Evolutionary conservation across 2,888 invertebrate genomes (phyloP).

Genomic region (Mythimna impura): DNA sequence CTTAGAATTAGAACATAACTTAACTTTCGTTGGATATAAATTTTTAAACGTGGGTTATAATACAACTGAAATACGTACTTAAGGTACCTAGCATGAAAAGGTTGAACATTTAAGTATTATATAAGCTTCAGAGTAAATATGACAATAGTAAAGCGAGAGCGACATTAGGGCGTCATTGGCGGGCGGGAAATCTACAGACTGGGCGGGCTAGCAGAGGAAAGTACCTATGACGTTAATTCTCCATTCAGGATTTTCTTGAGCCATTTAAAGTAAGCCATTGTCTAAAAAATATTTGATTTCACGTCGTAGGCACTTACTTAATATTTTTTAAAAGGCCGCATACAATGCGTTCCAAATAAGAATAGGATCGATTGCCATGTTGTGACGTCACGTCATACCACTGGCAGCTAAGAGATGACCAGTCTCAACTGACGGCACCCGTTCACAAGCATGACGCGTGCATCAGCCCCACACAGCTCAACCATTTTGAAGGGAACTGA

Average conservation of each 20-base stretch:
- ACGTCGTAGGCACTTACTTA: too few species aligned
- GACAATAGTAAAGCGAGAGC: conserved; percentile 41
- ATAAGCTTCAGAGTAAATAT: conserved; percentile 13
- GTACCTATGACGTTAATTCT: background rate
- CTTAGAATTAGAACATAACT: background rate
- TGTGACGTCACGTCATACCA: too few species aligned
- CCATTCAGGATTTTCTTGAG: background rate
- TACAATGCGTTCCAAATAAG: too few species aligned
- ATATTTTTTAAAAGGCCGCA: too few species aligned
- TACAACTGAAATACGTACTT: background rate
- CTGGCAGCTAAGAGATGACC: too few species aligned
- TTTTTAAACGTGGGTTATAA: background rate
- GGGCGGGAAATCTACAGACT: conserved; percentile 39
- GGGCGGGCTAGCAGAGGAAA: conserved; percentile 21
- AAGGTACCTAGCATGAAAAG: background rate
- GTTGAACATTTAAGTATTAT: conserved; percentile 28
- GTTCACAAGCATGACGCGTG: too few species aligned
- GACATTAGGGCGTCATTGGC: conserved; percentile 52
- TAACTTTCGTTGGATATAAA: background rate
- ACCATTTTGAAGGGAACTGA: too few species aligned
- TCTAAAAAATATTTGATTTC: too few species aligned
- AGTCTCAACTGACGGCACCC: too few species aligned
- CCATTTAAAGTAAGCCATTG: background rate
- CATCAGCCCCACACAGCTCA: too few species aligned
- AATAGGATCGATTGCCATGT: too few species aligned